These are phyloP conservation scores for Panopea generosa DNA, from an alignment of 2,888 invertebrate species.

Conservation along the genomic window DNA sequence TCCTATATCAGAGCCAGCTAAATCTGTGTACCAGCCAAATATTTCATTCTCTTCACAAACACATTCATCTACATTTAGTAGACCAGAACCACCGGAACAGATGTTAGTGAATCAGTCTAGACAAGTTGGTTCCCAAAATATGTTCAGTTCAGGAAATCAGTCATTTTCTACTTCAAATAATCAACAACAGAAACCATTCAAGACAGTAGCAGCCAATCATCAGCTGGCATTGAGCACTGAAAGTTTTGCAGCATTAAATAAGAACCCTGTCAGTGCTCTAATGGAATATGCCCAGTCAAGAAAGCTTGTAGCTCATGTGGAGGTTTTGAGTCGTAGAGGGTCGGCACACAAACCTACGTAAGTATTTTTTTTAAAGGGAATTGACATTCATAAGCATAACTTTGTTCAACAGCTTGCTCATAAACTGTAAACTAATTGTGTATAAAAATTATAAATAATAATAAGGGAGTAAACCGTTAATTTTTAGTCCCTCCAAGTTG, in stretches of 20 bases:
- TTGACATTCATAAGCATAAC: no score
- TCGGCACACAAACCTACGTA: constrained; percentile 85
- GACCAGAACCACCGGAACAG: background rate
- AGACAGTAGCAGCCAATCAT: background rate
- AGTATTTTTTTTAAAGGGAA: constrained; percentile 59
- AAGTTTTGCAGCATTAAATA: constrained; percentile 83
- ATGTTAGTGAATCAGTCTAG: background rate
- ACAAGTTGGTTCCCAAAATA: background rate
- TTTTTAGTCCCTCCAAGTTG: no score
- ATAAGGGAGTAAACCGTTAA: no score
- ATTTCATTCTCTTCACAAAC: constrained; percentile 14
- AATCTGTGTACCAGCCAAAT: constrained; percentile 13
- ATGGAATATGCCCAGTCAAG: constrained; percentile 85
- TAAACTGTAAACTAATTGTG: no score
- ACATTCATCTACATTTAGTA: constrained; percentile 6
- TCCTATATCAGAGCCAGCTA: background rate
- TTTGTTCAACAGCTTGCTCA: no score
- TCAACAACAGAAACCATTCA: constrained; percentile 7
- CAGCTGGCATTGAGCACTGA: constrained; percentile 70
- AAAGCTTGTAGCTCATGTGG: constrained; percentile 80
- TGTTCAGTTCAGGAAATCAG: background rate
- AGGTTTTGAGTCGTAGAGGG: constrained; percentile 82
- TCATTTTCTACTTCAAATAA: background rate
- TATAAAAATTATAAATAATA: no score
- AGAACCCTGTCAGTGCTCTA: constrained; percentile 85